These are phyloP conservation scores for Hemithea aestivaria DNA, from an alignment of 2,888 invertebrate genomes.

Conservation along the genomic window DNA sequence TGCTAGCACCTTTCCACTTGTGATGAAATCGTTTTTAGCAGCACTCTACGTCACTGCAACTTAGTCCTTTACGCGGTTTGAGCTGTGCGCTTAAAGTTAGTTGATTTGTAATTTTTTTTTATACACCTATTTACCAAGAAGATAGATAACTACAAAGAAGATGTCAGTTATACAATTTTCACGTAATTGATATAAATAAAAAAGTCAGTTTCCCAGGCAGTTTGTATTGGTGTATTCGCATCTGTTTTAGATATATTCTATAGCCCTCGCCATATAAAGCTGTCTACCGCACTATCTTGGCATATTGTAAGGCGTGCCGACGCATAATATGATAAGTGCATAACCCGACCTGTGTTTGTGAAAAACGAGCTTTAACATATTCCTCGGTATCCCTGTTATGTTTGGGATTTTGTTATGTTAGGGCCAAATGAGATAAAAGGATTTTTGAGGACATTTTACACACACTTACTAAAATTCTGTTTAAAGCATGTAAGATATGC, in stretches of 20 bases:
- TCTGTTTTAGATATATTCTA: slow-evolving; percentile 24
- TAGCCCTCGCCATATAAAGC: slow-evolving; percentile 48
- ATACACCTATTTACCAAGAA: no score
- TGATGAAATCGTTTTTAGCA: no score
- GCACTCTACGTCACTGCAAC: no score
- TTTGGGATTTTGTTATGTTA: slow-evolving; percentile 4
- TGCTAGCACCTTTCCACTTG: no score
- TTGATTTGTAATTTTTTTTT: no score
- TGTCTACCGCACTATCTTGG: slow-evolving; percentile 54
- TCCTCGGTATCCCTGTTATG: slow-evolving; percentile 5
- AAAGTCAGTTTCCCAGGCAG: no score
- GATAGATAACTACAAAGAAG: no score
- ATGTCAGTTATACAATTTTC: no score
- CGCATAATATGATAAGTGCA: slow-evolving; percentile 66
- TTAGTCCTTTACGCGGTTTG: no score
- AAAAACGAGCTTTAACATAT: slow-evolving; percentile 16
- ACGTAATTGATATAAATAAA: no score
- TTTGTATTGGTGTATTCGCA: not conserved
- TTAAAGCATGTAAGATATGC: slow-evolving; percentile 13
- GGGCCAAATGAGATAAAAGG: slow-evolving; percentile 1
- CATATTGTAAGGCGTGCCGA: slow-evolving; percentile 56
- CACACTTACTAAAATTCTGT: not conserved
- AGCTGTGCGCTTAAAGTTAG: no score
- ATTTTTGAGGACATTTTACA: not conserved
- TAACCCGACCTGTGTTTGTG: slow-evolving; percentile 35